Percentiles rank a stretch among this genome's conserved stretches.
Evolutionary conservation across 2,888 invertebrate genomes (phyloP).

Genomic region (Protophormia terraenovae): DNA sequence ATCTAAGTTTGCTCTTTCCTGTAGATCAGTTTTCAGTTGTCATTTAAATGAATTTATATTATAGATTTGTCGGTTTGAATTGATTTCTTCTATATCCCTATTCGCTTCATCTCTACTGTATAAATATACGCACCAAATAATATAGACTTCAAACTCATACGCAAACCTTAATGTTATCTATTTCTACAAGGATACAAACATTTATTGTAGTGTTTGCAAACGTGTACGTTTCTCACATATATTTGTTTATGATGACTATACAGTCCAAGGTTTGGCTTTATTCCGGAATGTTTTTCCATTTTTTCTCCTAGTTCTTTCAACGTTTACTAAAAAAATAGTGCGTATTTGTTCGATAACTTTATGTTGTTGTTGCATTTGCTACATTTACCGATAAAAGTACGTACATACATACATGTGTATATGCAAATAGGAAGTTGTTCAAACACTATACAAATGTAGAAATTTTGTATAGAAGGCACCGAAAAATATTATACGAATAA

Average conservation of each 20-base stretch:
- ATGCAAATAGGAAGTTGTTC: conserved; percentile 42
- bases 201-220: background rate
- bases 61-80: too few relatives aligned
- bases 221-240: background rate
- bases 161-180: background rate
- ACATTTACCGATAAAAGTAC: too few relatives aligned
- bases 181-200: background rate
- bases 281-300: background rate
- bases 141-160: background rate
- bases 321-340: conserved; percentile 35
- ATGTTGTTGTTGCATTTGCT: conserved; percentile 19
- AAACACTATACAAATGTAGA: conserved; percentile 15
- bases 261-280: conserved; percentile 29
- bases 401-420: conserved; percentile 2
- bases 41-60: too few relatives aligned
- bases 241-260: conserved; percentile 47
- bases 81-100: background rate
- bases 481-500: background rate
- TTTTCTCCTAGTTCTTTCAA: background rate
- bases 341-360: conserved; percentile 59
- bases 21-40: too few relatives aligned
- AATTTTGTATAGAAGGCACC: conserved; percentile 2
- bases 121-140: background rate
- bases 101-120: background rate
- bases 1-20: too few relatives aligned